These are phyloP conservation scores for Orientallactaga sibirica DNA, from an alignment of 2,797 vertebrate genomes.

Conservation along the genomic window DNA sequence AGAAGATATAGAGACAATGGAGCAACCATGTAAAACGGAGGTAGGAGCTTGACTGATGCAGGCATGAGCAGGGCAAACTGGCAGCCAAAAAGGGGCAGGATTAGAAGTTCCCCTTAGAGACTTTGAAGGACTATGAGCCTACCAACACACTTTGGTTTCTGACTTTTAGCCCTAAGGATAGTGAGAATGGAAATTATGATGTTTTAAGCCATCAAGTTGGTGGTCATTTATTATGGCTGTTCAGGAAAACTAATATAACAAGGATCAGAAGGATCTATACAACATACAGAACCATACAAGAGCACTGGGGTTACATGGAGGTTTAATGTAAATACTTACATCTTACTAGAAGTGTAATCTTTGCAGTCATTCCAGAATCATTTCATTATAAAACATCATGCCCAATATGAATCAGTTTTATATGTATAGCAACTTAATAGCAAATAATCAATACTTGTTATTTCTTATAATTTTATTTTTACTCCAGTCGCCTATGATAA, in stretches of 20 bases:
- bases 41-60: not conserved
- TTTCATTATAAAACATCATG: constrained; percentile 10
- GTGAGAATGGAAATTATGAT: not conserved
- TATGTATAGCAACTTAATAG: not conserved
- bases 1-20: not conserved
- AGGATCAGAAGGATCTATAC: not conserved
- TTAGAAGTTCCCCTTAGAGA: not conserved
- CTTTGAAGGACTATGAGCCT: not conserved
- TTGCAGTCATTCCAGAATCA: not conserved
- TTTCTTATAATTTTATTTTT: constrained; percentile 29
- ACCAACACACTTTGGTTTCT: not conserved
- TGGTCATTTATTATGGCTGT: not conserved
- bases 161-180: not conserved
- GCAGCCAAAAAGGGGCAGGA: not conserved
- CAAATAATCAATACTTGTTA: not conserved
- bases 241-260: not conserved
- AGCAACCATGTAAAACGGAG: not conserved
- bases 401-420: not conserved
- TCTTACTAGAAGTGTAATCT: not conserved
- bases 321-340: not conserved
- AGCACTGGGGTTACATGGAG: not conserved
- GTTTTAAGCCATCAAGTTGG: not conserved
- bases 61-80: rapidly evolving
- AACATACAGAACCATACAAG: not conserved
- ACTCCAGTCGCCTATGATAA: not conserved